phyloP scores from a whole-genome alignment of 2,113 vertebrate species.

The Barnardius zonarius region DNA sequence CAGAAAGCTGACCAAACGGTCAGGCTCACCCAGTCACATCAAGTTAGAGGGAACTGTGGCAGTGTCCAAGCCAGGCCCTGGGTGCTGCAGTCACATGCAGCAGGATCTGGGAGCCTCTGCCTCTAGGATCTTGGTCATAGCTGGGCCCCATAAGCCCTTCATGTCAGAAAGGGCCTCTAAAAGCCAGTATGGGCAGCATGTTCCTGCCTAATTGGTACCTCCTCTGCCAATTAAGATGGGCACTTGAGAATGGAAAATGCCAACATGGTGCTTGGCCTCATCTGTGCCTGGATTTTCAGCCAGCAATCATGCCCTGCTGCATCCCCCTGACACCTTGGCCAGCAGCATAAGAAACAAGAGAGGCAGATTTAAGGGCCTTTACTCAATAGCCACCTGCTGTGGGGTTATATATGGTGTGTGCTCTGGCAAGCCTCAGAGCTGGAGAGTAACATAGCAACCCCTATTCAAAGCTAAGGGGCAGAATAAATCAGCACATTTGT shows the following conservation, averaged over 20 bases:
- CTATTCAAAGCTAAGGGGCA: slow-evolving; percentile 68
- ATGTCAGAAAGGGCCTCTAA: neutral
- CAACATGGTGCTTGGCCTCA: slow-evolving; percentile 33
- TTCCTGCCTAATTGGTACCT: neutral
- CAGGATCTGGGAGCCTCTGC: neutral
- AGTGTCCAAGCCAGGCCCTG: neutral
- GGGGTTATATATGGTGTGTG: slow-evolving; percentile 63
- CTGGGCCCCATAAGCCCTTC: neutral
- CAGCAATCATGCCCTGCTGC: slow-evolving; percentile 32
- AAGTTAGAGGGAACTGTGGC: neutral
- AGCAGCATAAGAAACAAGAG: slow-evolving; percentile 49
- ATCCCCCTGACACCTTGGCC: slow-evolving; percentile 31
- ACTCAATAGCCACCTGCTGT: slow-evolving; percentile 69
- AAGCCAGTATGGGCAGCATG: neutral
- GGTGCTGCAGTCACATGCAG: neutral
- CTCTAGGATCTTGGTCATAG: neutral
- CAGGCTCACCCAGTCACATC: neutral
- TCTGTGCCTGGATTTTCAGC: neutral
- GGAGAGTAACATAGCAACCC: slow-evolving; percentile 68
- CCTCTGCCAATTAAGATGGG: slow-evolving; percentile 23
- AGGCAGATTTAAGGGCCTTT: slow-evolving; percentile 60
- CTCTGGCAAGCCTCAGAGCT: slow-evolving; percentile 60
- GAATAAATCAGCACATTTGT: slow-evolving; percentile 70
- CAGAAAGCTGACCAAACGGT: neutral
- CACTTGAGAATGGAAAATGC: slow-evolving; percentile 22